Evolutionary conservation across 2,888 invertebrate genomes (phyloP).

Genomic region (Axea sp.): DNA sequence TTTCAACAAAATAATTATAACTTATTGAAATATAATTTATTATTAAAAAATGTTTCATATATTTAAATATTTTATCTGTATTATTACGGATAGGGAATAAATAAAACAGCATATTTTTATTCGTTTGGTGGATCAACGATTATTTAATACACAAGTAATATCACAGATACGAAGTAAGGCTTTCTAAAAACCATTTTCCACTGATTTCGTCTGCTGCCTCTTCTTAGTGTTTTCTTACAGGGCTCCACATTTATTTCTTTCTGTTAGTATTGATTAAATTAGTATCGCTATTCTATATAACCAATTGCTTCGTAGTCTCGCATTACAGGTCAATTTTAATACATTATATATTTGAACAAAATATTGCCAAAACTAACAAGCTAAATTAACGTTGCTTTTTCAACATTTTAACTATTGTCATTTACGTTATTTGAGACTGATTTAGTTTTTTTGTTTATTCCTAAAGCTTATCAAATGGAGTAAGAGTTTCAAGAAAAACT

Average conservation of each 20-base stretch:
- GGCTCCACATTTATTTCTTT: slow-evolving; percentile 67
- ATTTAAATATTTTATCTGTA: too few relatives aligned
- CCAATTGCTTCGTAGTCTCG: slow-evolving; percentile 53
- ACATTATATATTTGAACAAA: slow-evolving; percentile 9
- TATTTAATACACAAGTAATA: slow-evolving; percentile 78
- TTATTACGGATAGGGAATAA: slow-evolving; percentile 38
- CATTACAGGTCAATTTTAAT: slow-evolving; percentile 8
- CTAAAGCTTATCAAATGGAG: slow-evolving; percentile 37
- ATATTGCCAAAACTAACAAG: slow-evolving; percentile 20
- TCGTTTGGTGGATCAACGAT: slow-evolving; percentile 74
- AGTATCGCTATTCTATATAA: slow-evolving; percentile 66
- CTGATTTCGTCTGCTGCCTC: slow-evolving; percentile 67
- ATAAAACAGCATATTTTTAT: too few relatives aligned
- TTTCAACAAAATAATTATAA: too few relatives aligned
- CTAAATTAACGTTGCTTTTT: slow-evolving; percentile 2
- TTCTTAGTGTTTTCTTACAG: slow-evolving; percentile 63
- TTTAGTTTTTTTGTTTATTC: slow-evolving; percentile 28
- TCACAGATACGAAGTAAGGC: slow-evolving; percentile 76
- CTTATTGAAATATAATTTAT: too few relatives aligned
- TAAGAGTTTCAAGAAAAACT: slow-evolving; percentile 41
- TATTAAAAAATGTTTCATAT: too few relatives aligned
- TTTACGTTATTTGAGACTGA: slow-evolving; percentile 25
- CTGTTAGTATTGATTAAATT: slow-evolving; percentile 74
- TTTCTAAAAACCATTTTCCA: slow-evolving; percentile 64
- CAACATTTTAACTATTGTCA: slow-evolving; percentile 25